phyloP scores from a whole-genome alignment of 1,140 invertebrate genomes.

The Hydropsyche tenuis region DNA sequence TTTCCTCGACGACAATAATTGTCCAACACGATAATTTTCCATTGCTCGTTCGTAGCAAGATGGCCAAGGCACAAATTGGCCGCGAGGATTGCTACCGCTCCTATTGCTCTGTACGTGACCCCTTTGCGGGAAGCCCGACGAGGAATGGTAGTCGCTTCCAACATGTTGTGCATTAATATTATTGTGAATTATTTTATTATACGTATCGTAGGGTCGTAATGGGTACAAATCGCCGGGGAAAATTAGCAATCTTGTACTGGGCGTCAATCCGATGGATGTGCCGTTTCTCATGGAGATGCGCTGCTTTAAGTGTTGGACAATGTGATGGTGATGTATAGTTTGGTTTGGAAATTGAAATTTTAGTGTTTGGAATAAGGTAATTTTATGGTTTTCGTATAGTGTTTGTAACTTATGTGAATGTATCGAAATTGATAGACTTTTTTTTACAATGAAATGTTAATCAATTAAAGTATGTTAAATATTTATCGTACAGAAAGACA shows the following conservation, averaged over 20 bases:
- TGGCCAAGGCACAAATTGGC: neutral
- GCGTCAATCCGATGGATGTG: no score
- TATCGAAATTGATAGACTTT: no score
- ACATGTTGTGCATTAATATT: neutral
- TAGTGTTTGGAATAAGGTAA: no score
- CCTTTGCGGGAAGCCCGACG: slow-evolving; percentile 12
- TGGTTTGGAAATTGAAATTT: no score
- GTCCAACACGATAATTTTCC: neutral
- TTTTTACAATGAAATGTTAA: no score
- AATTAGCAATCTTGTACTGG: neutral
- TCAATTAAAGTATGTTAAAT: no score
- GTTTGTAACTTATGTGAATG: no score
- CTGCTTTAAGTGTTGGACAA: no score
- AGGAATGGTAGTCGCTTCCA: slow-evolving; percentile 22
- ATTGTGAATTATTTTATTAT: neutral
- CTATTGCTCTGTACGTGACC: slow-evolving; percentile 30
- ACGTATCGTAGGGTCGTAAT: neutral
- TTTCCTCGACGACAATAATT: neutral
- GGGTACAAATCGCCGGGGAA: neutral
- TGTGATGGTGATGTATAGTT: no score
- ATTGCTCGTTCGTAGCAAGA: neutral
- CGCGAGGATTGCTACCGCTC: slow-evolving; percentile 15
- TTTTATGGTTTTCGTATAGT: no score
- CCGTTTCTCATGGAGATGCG: no score
- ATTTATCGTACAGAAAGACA: no score